Evolutionary conservation across 92 coral and sea anemone species (phyloP).

Genomic region (Actinernus sp.): DNA sequence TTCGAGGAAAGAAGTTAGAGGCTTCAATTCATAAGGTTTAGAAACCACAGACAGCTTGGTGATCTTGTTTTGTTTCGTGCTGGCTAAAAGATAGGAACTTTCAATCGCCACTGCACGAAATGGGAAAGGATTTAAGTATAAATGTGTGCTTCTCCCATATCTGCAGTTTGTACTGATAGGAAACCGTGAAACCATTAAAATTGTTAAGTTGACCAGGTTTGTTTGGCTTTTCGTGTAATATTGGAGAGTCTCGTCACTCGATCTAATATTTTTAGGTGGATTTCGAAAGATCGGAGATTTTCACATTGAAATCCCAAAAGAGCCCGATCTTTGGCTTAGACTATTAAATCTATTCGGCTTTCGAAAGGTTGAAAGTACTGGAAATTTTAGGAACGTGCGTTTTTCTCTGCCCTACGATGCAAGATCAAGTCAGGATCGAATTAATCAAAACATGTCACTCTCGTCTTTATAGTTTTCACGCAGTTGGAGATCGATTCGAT

Average conservation of each 20-base stretch:
- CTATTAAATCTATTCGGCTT: constrained; percentile 1
- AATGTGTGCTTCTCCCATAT: too few species aligned
- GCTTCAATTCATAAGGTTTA: too few species aligned
- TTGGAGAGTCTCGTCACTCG: constrained; percentile 18
- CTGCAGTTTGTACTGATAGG: too few species aligned
- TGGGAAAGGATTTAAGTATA: too few species aligned
- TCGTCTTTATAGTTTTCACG: neutral
- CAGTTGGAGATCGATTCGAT: neutral
- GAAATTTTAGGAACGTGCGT: neutral
- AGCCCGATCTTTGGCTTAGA: neutral
- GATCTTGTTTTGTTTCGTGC: too few species aligned
- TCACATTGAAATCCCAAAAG: neutral
- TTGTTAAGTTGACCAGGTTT: neutral
- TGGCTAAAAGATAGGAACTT: too few species aligned
- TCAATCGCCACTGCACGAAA: too few species aligned
- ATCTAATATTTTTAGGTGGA: constrained; percentile 7
- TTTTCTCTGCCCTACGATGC: neutral
- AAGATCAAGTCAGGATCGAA: neutral
- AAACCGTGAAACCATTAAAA: neutral
- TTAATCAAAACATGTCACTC: neutral
- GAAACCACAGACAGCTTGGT: too few species aligned
- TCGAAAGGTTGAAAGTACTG: neutral
- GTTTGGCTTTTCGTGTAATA: constrained; percentile 12
- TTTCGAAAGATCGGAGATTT: neutral
- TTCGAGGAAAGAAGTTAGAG: too few species aligned